Evolutionary conservation across 2,113 vertebrate genomes (phyloP).

Genomic region (Marcusenius ussheri): DNA sequence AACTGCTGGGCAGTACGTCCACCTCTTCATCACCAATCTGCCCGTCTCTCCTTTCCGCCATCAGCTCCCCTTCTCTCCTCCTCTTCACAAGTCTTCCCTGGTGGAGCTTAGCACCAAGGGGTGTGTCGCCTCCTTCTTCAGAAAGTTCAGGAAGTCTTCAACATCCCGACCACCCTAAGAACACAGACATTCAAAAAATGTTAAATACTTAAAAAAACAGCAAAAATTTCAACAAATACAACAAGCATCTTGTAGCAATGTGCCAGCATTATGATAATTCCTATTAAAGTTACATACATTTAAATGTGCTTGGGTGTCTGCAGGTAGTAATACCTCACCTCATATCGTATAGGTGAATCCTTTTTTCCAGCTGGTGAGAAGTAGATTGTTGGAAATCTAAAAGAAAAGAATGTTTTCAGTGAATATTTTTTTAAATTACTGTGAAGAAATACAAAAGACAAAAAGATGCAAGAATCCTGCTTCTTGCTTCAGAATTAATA

Average conservation of each 20-base stretch:
- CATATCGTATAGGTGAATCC: conserved; percentile 51
- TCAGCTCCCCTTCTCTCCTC: neutral
- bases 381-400: conserved; percentile 64
- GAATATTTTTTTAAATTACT: neutral
- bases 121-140: conserved; percentile 47
- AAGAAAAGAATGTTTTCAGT: neutral
- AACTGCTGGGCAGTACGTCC: neutral
- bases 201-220: neutral
- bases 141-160: conserved; percentile 55
- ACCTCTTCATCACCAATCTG: neutral
- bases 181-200: neutral
- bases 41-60: neutral
- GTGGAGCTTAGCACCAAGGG: neutral
- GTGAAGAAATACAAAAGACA: neutral
- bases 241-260: neutral
- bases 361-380: conserved; percentile 51
- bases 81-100: conserved; percentile 51
- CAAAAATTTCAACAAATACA: neutral
- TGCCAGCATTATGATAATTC: neutral
- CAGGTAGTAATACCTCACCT: conserved; percentile 40
- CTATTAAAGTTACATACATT: neutral
- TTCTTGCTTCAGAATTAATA: neutral
- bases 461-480: neutral
- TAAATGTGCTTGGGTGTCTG: neutral
- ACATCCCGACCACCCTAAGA: conserved; percentile 56